A percentile compares a stretch with the other conserved stretches of the same genome.
Conservation (phyloP, 2,797 vertebrate genomes). For the Intellagama lesueurii region DNA sequence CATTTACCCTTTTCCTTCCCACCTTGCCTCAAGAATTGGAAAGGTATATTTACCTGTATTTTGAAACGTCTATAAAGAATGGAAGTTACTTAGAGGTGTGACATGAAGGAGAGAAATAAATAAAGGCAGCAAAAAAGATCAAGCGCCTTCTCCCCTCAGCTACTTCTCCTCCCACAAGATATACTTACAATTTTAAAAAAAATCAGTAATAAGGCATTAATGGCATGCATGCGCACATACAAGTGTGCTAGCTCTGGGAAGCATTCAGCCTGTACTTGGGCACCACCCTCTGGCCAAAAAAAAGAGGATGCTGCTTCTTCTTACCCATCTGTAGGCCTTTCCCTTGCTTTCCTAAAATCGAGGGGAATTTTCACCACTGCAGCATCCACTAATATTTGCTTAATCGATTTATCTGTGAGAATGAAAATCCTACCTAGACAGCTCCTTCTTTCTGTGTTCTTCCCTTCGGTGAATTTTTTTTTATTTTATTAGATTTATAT, state of each 20-base stretch:
- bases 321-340: too few species aligned
- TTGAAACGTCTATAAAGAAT: not conserved
- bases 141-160: not conserved
- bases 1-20: too few species aligned
- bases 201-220: not conserved
- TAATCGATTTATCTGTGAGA: not conserved
- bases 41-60: not conserved
- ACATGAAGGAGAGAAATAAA: not conserved
- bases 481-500: too few species aligned
- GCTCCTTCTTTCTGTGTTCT: not conserved
- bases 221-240: not conserved
- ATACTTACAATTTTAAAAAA: not conserved
- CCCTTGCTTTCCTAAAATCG: too few species aligned
- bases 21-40: not conserved
- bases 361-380: not conserved
- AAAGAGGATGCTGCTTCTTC: too few species aligned
- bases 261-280: not conserved
- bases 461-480: not conserved
- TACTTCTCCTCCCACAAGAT: not conserved
- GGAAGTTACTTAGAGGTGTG: not conserved
- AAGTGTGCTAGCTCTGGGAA: too few species aligned
- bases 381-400: not conserved
- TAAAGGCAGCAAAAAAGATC: too few species aligned
- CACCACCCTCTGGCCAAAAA: conserved; percentile 28
- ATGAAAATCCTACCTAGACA: not conserved